These are phyloP conservation scores for Antheraea pernyi DNA, from an alignment of 1,140 invertebrate species.

Conservation along the genomic window DNA sequence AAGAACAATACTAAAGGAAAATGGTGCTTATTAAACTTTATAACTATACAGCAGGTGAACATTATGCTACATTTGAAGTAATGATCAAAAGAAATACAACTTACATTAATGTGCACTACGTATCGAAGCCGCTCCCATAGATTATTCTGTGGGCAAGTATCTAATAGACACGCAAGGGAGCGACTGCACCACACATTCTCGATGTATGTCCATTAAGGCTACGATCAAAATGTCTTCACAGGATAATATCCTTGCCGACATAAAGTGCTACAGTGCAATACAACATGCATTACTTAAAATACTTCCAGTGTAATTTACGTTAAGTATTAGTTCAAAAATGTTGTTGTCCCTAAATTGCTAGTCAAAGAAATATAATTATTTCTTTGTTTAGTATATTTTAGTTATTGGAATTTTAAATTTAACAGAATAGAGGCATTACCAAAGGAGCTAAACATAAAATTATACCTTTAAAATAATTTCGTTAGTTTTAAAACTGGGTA, in stretches of 20 bases:
- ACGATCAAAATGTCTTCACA: conserved; percentile 33
- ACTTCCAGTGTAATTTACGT: too few relatives aligned
- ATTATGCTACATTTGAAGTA: not conserved
- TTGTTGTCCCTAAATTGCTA: too few relatives aligned
- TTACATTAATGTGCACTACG: not conserved
- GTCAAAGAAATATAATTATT: too few relatives aligned
- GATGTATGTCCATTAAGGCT: conserved; percentile 31
- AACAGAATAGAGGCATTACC: too few relatives aligned
- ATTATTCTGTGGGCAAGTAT: not conserved
- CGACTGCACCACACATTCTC: conserved; percentile 10
- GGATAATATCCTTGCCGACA: conserved; percentile 8
- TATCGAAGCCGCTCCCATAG: not conserved
- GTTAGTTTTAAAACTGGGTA: too few relatives aligned
- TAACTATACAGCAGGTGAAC: not conserved
- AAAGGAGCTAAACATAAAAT: too few relatives aligned
- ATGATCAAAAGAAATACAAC: not conserved
- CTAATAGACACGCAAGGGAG: conserved; percentile 17
- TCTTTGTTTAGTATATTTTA: too few relatives aligned
- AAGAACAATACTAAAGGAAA: too few relatives aligned
- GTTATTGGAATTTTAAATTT: too few relatives aligned
- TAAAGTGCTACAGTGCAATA: not conserved
- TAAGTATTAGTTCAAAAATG: too few relatives aligned
- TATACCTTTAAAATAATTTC: too few relatives aligned
- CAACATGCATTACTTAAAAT: too few relatives aligned
- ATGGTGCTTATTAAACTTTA: not conserved